Base-by-base conservation (phyloP, 2,113 vertebrate genomes). In the Oryzias javanicus region DNA sequence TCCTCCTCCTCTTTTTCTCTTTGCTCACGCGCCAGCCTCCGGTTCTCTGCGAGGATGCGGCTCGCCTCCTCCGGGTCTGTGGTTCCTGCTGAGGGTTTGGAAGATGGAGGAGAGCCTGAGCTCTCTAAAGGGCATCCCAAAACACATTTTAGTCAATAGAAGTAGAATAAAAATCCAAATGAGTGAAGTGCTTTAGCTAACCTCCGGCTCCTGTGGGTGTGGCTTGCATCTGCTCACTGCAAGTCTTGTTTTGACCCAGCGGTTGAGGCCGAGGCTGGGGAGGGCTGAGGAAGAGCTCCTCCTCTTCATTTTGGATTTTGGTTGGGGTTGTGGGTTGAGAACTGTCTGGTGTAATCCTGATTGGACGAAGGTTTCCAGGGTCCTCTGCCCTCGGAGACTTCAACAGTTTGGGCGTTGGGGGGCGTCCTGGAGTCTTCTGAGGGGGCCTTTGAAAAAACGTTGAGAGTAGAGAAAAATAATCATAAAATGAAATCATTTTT, bases 41-140 rank as follows among this genome's bases (percentile, higher is more conserved):
- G 91, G 60, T 97, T 98, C 67, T 98, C 97, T 3, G 94, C 56
- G 48, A 99, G 88, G 68, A 98, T 90, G 51, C 95, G 92, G 0
- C 94, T 94, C 0, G 97, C 96, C 86, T 98, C 96, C 62, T 95
- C 97, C 1, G 94, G 93, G 70, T 99, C 91, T 0, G 92, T 98
- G 20, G 95, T 98, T 24, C 97, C 96, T 13, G 95, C 93, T 8
- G 93, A 94, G 24, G 88, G 72, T 82, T 91, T 96, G 1, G 84
- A 22, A 50, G 81, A 13, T 54, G 92, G 47, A 1, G 84, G 72
- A 68, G 84, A 85, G 63, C 79, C 50, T 20, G 70, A 18, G 17
- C 17, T 67, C 49, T 89, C 89, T 88, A 44, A 1, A 67, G 42
- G 19, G 4, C 19, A 62, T 35, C n/a, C 55, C 0, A 54, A 20